Evolutionary conservation across 2,797 vertebrate genomes (phyloP).

Genomic region (Helostoma temminkii): DNA sequence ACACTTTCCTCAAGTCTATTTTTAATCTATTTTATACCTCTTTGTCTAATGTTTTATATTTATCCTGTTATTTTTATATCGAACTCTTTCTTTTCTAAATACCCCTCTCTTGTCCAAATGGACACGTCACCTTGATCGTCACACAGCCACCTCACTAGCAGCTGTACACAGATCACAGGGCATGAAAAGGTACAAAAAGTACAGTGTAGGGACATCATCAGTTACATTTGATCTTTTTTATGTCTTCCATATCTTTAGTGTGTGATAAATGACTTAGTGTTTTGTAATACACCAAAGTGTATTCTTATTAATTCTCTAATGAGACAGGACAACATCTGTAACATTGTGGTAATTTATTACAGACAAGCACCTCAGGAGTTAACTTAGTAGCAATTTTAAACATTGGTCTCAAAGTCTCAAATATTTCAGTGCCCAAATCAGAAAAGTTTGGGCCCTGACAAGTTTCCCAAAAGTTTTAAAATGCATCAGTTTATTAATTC

Average conservation of each 20-base stretch:
- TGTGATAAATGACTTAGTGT: background rate
- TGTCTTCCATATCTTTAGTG: background rate
- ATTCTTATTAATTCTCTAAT: background rate
- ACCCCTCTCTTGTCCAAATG: slow-evolving; percentile 16
- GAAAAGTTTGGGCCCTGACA: no score
- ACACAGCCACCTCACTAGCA: slow-evolving; percentile 6
- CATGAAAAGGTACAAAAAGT: slow-evolving; percentile 13
- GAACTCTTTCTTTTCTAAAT: slow-evolving; percentile 21
- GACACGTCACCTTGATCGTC: slow-evolving; percentile 7
- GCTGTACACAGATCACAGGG: slow-evolving; percentile 17
- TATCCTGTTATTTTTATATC: slow-evolving; percentile 67
- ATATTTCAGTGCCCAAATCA: background rate
- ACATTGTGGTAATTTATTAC: slow-evolving; percentile 1
- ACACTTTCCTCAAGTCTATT: slow-evolving; percentile 52
- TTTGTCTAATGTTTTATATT: slow-evolving; percentile 70
- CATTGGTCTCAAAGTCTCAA: background rate
- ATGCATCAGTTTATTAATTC: background rate
- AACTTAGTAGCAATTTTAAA: background rate
- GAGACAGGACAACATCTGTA: background rate
- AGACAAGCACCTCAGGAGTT: background rate
- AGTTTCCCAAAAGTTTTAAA: no score
- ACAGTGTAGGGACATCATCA: slow-evolving; percentile 10
- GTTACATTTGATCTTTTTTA: background rate
- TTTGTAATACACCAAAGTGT: slow-evolving; percentile 1
- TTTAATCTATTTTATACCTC: slow-evolving; percentile 57